phyloP scores from a whole-genome alignment of 2,113 vertebrate genomes.

The Psittacus erithacus region DNA sequence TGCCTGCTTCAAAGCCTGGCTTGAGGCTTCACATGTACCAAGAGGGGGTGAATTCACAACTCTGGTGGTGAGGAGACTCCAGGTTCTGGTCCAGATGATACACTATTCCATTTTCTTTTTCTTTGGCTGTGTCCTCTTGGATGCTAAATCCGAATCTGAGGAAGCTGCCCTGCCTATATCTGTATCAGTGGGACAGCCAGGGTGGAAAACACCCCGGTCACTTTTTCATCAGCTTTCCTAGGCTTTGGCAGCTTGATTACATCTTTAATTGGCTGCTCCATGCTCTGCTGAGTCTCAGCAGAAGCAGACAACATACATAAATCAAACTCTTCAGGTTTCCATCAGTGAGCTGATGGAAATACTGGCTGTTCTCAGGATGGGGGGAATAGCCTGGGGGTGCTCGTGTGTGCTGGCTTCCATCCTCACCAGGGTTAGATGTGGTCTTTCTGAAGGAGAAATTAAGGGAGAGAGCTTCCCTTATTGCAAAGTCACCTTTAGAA shows the following conservation, averaged over 20 bases:
- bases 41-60: not conserved
- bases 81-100: not conserved
- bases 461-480: not conserved
- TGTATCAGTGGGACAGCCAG: not conserved
- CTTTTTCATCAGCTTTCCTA: constrained; percentile 7
- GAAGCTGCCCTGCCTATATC: not conserved
- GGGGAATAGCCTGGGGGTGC: not conserved
- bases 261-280: not conserved
- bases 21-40: not conserved
- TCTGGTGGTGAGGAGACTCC: not conserved
- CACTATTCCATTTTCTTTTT: not conserved
- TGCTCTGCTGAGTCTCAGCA: not conserved
- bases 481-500: not conserved
- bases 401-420: rapidly evolving
- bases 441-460: not conserved
- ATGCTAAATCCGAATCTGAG: not conserved
- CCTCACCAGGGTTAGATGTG: rapidly evolving
- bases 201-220: not conserved
- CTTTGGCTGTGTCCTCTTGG: not conserved
- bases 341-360: not conserved
- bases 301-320: constrained; percentile 28
- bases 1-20: not conserved
- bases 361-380: not conserved
- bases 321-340: constrained; percentile 12
- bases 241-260: not conserved